Evolutionary conservation across 2,113 vertebrate species (phyloP), one percentile per base, ranked within the genome.

Genomic region (Cyanocitta stelleri): DNA sequence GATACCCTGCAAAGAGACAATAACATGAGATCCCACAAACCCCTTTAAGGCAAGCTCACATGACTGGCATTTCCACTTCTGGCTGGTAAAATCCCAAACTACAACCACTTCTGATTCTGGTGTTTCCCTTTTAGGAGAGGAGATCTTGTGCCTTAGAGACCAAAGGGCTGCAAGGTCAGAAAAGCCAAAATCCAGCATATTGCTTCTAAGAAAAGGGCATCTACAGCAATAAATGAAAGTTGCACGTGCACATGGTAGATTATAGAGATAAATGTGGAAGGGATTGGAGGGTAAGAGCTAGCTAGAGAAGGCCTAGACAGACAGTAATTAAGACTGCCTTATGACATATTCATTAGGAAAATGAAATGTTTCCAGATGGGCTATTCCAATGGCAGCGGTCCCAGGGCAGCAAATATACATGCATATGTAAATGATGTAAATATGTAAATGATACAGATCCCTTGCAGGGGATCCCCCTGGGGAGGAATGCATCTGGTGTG

Each of bases 1-100:
- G 76, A 99, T 89, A 29, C 97, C 96, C 99, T 99, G 95, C 18
- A 87, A 94, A 92, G 55, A 97, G 54, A 97, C 16, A 95, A 66
- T 6, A 95, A 49, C 0, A 0, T 84, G 51, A 95, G 82, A 94
- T 62, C 18, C 26, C 59, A 77, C 17, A 72, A 75, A 29, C 4
- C 5, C 32, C 16, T 29, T 74, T 14, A 69, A 4, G 16, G 52
- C 29, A 92, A 77, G 14, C 67, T 87, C 39, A 27, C 0, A 0
- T 54, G 37, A 79, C 39, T 14, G 23, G 32, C 23, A 21, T 76
- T 81, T 51, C 46, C 37, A 77, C 16, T 21, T n/a, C 49, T 64
- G 21, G 6, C 30, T 80, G 26, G n/a, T 33, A 30, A 78, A 55
- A 48, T 62, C 35, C 13, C 35, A 87, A 64, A 59, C 7, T 52